phyloP scores from a whole-genome alignment of 2,113 vertebrate genomes.

The Scomber japonicus region DNA sequence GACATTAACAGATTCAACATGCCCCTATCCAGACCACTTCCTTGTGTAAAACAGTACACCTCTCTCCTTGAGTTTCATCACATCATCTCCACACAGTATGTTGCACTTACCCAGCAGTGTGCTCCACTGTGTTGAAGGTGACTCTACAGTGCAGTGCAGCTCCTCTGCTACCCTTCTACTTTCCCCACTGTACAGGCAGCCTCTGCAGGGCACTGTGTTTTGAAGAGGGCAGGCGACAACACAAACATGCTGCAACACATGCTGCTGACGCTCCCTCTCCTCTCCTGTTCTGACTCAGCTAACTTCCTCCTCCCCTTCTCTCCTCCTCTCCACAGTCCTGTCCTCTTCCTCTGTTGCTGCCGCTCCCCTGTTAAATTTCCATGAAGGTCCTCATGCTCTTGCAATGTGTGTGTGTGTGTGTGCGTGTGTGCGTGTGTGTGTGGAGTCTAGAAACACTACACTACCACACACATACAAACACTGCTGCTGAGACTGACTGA shows the following conservation, averaged over 20 bases:
- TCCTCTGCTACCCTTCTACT: constrained; percentile 39
- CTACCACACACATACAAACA: constrained; percentile 45
- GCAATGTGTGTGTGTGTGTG: constrained; percentile 24
- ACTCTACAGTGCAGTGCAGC: constrained; percentile 68
- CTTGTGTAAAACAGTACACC: not conserved
- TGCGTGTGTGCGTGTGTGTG: constrained; percentile 30
- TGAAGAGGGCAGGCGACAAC: constrained; percentile 60
- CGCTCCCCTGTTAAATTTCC: constrained; percentile 77
- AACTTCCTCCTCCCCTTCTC: constrained; percentile 62
- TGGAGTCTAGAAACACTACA: constrained; percentile 60
- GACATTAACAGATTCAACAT: constrained; percentile 1
- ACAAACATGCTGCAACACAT: constrained; percentile 82
- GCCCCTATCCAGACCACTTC: not conserved
- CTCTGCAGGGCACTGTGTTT: constrained; percentile 64
- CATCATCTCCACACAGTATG: not conserved
- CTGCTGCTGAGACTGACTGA: constrained; percentile 46
- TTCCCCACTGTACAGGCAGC: constrained; percentile 50
- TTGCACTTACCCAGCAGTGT: constrained; percentile 71
- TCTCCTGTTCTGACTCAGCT: constrained; percentile 75
- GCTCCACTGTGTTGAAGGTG: constrained; percentile 62
- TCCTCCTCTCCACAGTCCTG: constrained; percentile 37
- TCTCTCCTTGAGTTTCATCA: constrained; percentile 20
- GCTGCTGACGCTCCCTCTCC: constrained; percentile 70
- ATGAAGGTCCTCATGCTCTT: constrained; percentile 67
- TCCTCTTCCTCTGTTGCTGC: constrained; percentile 47